Evolutionary conservation across 2,797 vertebrate genomes (phyloP).

Genomic region (Poeciliopsis turneri): DNA sequence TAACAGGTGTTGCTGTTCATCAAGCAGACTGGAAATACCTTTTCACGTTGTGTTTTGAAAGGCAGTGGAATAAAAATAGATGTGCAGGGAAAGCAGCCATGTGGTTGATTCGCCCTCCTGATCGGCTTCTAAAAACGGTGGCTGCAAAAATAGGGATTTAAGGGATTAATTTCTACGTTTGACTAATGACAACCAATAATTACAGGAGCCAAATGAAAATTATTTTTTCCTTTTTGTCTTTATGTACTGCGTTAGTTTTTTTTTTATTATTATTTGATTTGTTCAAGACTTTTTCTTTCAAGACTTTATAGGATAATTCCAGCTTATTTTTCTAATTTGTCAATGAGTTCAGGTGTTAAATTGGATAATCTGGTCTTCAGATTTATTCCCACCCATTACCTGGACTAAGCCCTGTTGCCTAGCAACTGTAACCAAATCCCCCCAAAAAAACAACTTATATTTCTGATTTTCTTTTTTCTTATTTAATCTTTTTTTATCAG

Average conservation of each 20-base stretch:
- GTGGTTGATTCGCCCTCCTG: conserved; percentile 21
- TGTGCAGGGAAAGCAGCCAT: conserved; percentile 25
- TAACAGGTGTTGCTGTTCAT: conserved; percentile 46
- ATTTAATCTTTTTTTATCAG: no score
- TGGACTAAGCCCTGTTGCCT: no score
- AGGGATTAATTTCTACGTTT: background rate
- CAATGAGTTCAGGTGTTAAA: background rate
- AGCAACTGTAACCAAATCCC: no score
- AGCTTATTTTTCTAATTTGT: background rate
- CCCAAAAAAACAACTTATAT: no score
- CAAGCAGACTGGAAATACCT: conserved; percentile 41
- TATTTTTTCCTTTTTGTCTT: background rate
- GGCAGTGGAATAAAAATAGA: conserved; percentile 30
- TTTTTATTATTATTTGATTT: background rate
- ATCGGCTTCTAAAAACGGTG: conserved; percentile 14
- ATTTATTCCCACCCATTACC: no score
- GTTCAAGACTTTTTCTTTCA: background rate
- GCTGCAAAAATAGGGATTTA: conserved; percentile 9
- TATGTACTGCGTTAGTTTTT: background rate
- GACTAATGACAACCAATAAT: background rate
- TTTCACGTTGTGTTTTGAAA: conserved; percentile 24
- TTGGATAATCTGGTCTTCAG: no score
- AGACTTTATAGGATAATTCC: background rate
- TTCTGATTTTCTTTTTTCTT: no score
- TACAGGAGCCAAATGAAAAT: background rate